Conservation (phyloP, 2,888 invertebrate species). For the Polylopha cassiicola region DNA sequence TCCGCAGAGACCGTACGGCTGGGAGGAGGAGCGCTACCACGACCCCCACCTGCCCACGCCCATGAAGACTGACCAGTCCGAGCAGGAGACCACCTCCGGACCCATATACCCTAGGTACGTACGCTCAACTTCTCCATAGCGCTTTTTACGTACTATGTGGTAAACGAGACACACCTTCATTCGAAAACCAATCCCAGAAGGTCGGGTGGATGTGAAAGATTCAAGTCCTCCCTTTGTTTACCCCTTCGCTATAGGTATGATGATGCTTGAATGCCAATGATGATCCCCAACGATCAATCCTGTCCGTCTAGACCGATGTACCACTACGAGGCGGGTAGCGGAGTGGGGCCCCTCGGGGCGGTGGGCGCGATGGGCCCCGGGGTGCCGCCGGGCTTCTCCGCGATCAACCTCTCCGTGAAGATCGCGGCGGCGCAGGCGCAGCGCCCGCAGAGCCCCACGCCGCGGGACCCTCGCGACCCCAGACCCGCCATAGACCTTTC, state of each 20-base stretch:
- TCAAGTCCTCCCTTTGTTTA: conserved; percentile 2
- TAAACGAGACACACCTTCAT: conserved; percentile 56
- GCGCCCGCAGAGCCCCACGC: conserved; percentile 84
- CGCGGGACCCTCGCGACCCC: conserved; percentile 86
- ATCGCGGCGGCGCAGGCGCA: conserved; percentile 85
- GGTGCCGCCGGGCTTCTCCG: conserved; percentile 85
- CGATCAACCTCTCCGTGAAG: conserved; percentile 90
- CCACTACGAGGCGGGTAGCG: conserved; percentile 82
- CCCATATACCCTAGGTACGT: conserved; percentile 85
- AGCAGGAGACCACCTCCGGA: conserved; percentile 81
- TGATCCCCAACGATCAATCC: conserved; percentile 28
- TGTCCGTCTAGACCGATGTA: conserved; percentile 84
- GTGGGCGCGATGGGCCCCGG: conserved; percentile 81
- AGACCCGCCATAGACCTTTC: conserved; percentile 91
- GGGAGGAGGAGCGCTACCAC: conserved; percentile 79
- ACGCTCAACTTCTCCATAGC: conserved; percentile 5
- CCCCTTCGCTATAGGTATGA: conserved; percentile 1
- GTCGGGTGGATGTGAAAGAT: no score
- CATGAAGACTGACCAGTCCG: conserved; percentile 83
- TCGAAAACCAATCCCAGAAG: no score
- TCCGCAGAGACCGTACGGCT: conserved; percentile 70
- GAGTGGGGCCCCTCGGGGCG: conserved; percentile 78
- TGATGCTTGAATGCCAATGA: conserved; percentile 11
- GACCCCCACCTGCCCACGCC: conserved; percentile 77
- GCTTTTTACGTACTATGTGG: conserved; percentile 45